These are phyloP conservation scores for Salvelinus sp. DNA, from an alignment of 2,113 vertebrate species.

Conservation along the genomic window DNA sequence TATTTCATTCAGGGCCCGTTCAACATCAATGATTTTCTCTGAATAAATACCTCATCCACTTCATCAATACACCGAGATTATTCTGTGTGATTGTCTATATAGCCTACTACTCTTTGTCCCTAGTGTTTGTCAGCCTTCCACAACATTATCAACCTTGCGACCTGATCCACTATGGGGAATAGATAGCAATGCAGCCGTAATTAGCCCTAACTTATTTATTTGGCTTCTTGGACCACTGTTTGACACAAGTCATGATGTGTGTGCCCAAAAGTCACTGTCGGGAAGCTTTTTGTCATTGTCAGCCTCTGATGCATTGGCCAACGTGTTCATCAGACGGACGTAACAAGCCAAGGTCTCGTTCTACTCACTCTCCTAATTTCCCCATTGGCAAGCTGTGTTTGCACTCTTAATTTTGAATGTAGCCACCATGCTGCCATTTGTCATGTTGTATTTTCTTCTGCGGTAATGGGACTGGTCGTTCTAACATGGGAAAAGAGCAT, in stretches of 20 bases:
- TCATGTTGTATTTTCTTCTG: slow-evolving; percentile 53
- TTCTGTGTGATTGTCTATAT: not conserved
- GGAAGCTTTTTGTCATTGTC: slow-evolving; percentile 21
- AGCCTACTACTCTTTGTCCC: not conserved
- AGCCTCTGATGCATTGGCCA: slow-evolving; percentile 34
- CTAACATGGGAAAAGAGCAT: slow-evolving; percentile 41
- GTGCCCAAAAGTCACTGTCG: slow-evolving; percentile 25
- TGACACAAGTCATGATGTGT: slow-evolving; percentile 41
- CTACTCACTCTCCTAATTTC: slow-evolving; percentile 53
- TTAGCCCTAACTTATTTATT: slow-evolving; percentile 46
- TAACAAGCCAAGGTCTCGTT: slow-evolving; percentile 43
- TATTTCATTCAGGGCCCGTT: too few relatives aligned
- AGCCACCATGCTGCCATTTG: slow-evolving; percentile 58
- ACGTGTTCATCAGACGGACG: slow-evolving; percentile 28
- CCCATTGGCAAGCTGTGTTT: slow-evolving; percentile 43
- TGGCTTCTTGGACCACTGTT: slow-evolving; percentile 47
- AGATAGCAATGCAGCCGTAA: slow-evolving; percentile 32
- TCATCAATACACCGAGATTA: slow-evolving; percentile 15
- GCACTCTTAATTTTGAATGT: slow-evolving; percentile 37
- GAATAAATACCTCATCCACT: slow-evolving; percentile 8
- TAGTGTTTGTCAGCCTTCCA: slow-evolving; percentile 30
- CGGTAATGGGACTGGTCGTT: slow-evolving; percentile 30
- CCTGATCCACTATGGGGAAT: slow-evolving; percentile 21
- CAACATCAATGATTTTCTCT: too few relatives aligned
- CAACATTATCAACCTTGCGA: slow-evolving; percentile 45